Percentiles rank a stretch among this genome's conserved stretches.
Conservation (phyloP, 1,140 invertebrate species). For the Heliconius nattereri region DNA sequence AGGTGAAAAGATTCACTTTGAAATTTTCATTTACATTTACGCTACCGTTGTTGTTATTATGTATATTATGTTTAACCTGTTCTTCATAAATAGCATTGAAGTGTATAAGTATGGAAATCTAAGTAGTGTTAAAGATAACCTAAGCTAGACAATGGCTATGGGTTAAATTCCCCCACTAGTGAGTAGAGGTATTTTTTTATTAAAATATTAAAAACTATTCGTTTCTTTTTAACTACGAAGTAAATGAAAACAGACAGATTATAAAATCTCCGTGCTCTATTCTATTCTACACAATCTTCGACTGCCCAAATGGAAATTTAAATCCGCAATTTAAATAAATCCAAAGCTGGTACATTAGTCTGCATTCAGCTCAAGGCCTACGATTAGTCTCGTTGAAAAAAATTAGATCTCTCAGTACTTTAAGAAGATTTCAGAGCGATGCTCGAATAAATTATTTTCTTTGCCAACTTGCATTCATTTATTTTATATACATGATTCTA, state of each 20-base stretch:
- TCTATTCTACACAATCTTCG: not conserved
- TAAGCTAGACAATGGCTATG: too few relatives aligned
- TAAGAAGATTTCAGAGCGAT: constrained; percentile 20
- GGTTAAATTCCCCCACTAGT: too few relatives aligned
- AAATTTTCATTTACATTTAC: constrained; percentile 15
- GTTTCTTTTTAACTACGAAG: not conserved
- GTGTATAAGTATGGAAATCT: too few relatives aligned
- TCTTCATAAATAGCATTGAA: not conserved
- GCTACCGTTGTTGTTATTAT: not conserved
- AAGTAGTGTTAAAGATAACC: too few relatives aligned
- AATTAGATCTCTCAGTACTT: constrained; percentile 26
- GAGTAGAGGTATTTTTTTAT: too few relatives aligned
- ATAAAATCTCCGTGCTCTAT: not conserved
- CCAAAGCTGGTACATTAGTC: constrained; percentile 31
- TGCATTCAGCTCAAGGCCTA: constrained; percentile 21
- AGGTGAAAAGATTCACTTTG: constrained; percentile 19
- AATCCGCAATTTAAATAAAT: constrained; percentile 29
- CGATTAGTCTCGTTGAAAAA: constrained; percentile 30
- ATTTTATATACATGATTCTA: not conserved
- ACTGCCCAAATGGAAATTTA: constrained; percentile 16
- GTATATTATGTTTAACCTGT: not conserved
- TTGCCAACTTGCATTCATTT: not conserved
- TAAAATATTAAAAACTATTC: too few relatives aligned
- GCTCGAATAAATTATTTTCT: constrained; percentile 11
- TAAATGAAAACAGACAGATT: not conserved